Conservation (phyloP, 2,888 invertebrate genomes). For the Lobophora halterata region DNA sequence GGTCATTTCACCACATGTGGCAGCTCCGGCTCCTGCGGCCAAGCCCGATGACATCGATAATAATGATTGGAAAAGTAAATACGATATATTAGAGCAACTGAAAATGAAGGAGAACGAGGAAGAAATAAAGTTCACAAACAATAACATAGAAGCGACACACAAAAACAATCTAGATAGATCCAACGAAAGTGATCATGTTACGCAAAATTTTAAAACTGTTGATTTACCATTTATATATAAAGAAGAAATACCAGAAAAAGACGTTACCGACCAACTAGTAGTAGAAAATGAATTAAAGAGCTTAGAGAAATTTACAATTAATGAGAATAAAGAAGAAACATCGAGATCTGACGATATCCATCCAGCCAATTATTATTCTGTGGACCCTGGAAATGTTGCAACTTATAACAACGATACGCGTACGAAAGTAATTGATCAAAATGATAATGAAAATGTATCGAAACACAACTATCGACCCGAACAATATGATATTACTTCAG, state of each 20-base stretch:
- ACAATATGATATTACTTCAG: slow-evolving; percentile 5
- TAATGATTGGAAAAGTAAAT: slow-evolving; percentile 69
- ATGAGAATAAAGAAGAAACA: slow-evolving; percentile 11
- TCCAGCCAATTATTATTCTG: not conserved
- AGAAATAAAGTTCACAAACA: slow-evolving; percentile 9
- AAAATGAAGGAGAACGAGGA: slow-evolving; percentile 49
- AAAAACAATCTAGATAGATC: slow-evolving; percentile 2
- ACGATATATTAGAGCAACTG: slow-evolving; percentile 62
- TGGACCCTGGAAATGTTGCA: slow-evolving; percentile 7
- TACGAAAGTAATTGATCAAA: slow-evolving; percentile 8
- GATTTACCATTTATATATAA: slow-evolving; percentile 23
- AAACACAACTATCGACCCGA: slow-evolving; percentile 4
- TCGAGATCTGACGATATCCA: slow-evolving; percentile 6
- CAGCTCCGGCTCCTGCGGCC: slow-evolving; percentile 11
- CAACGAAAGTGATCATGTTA: slow-evolving; percentile 5
- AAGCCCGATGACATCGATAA: slow-evolving; percentile 36
- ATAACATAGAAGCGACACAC: slow-evolving; percentile 2
- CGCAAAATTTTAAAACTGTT: slow-evolving; percentile 11
- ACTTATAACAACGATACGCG: slow-evolving; percentile 7
- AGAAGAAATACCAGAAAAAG: slow-evolving; percentile 42
- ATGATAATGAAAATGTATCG: not conserved
- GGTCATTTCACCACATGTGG: slow-evolving; percentile 14
- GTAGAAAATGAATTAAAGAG: slow-evolving; percentile 13
- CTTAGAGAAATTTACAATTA: slow-evolving; percentile 16
- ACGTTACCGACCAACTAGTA: slow-evolving; percentile 24